phyloP scores from a whole-genome alignment of 2,113 vertebrate genomes.

The Forbesichthys agassizii region DNA sequence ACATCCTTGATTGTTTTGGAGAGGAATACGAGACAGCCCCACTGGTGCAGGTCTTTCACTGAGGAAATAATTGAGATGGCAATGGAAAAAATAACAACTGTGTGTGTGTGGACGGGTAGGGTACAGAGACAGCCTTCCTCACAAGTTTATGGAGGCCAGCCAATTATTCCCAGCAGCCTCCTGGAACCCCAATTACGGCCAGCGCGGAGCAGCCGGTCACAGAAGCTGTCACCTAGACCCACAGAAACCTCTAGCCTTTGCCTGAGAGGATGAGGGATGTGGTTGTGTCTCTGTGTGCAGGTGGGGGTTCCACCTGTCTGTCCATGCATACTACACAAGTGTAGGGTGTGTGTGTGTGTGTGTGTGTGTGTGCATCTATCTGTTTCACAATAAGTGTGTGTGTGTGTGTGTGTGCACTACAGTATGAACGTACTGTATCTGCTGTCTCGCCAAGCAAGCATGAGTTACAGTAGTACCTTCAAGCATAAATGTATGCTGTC shows the following conservation, averaged over 20 bases:
- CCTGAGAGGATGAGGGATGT: not conserved
- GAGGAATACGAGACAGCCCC: constrained; percentile 36
- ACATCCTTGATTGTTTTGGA: constrained; percentile 15
- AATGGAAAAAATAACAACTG: constrained; percentile 36
- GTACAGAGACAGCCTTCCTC: constrained; percentile 36
- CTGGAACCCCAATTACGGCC: constrained; percentile 72
- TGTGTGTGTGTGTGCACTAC: not conserved
- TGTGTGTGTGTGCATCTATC: not conserved
- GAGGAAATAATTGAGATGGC: constrained; percentile 67
- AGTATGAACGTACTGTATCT: not conserved
- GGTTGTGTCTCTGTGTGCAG: constrained; percentile 18
- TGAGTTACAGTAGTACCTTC: too few relatives aligned
- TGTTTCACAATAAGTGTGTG: not conserved
- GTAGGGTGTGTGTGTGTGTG: not conserved
- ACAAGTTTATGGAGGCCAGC: constrained; percentile 59
- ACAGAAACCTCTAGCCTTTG: not conserved
- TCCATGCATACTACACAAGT: not conserved
- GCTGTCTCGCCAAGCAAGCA: too few relatives aligned
- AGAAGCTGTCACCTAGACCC: constrained; percentile 59
- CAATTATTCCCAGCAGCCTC: constrained; percentile 69
- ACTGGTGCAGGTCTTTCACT: constrained; percentile 43
- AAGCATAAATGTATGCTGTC: too few relatives aligned
- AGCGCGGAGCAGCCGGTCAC: constrained; percentile 60
- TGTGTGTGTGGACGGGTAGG: constrained; percentile 4
- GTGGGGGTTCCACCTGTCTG: constrained; percentile 34